phyloP scores from a whole-genome alignment of 2,888 invertebrate genomes.

The Mongoloraphidia duomilia region DNA sequence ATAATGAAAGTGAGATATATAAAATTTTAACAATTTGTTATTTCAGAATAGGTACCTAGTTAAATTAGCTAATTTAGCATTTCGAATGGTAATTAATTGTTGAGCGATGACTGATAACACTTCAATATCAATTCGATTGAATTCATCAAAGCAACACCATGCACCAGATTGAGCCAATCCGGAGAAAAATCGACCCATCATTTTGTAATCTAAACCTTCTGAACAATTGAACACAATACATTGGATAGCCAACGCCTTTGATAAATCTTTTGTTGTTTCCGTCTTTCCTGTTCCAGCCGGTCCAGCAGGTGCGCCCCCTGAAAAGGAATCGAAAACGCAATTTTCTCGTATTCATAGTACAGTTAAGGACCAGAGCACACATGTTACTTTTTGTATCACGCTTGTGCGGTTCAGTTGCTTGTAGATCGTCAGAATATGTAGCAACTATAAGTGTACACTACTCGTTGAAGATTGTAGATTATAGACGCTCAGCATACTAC shows the following conservation, averaged over 20 bases:
- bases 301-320: constrained; percentile 78
- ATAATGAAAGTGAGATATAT: not conserved
- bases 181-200: constrained; percentile 86
- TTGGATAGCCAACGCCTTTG: constrained; percentile 75
- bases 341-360: too few species aligned
- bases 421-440: too few species aligned
- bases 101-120: constrained; percentile 83
- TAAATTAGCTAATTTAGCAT: constrained; percentile 60
- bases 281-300: constrained; percentile 84
- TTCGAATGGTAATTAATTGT: constrained; percentile 74
- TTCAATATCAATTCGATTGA: constrained; percentile 82
- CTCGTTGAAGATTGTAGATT: too few species aligned
- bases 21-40: not conserved
- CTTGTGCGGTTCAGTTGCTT: too few species aligned
- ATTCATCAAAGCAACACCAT: constrained; percentile 89
- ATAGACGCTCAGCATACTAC: too few species aligned
- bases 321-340: not conserved
- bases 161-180: constrained; percentile 81
- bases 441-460: too few species aligned
- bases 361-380: not conserved
- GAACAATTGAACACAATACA: constrained; percentile 89
- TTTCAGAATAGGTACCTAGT: constrained; percentile 37
- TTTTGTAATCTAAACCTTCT: constrained; percentile 58
- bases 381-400: not conserved
- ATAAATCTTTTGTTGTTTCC: constrained; percentile 80